Evolutionary conservation across 2,888 invertebrate genomes (phyloP), one percentile per base, ranked within the genome.

Genomic region (Cremastinae sp.): DNA sequence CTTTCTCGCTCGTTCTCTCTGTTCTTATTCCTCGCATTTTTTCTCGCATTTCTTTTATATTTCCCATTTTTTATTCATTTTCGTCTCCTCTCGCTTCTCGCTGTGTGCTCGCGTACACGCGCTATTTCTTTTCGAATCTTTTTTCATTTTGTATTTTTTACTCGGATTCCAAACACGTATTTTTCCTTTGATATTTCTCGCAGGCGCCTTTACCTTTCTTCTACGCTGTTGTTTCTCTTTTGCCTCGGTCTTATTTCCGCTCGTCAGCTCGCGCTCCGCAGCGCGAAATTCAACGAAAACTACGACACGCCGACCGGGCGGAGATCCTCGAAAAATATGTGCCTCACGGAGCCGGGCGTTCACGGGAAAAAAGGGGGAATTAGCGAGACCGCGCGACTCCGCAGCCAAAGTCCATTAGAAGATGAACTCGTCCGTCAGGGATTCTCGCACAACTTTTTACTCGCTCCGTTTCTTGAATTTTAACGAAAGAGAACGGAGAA

Each of bases 131-230:
- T n/a, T 9, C n/a, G n/a, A n/a, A n/a, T 28, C 28, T 28, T 28
- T 28, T 28, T 28, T 5, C 28, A n/a, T n/a, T n/a, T 47, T 14
- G 59, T 18, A 28, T 16, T n/a, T n/a, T n/a, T 28, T 28, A 3
- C 28, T 28, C 28, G 8, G 36, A 68, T 62, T 34, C 75, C 2
- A 53, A 14, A 49, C 75, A 75, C 71, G 75, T 75, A 66, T 22
- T 61, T n/a, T n/a, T 71, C 66, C 68, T 75, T 75, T 75, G 75
- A 75, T 72, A 75, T 75, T 68, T 68, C 71, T 51, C 58, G 62
- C 62, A 56, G 43, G 51, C 71, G 22, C 16, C 14, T 51, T 49
- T 43, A 14, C 41, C 61, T 36, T 49, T 41, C 34, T 12, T 12
- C n/a, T 53, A 22, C 59, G 4, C 34, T 5, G 16, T 1, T 34